phyloP scores from a whole-genome alignment of 2,113 vertebrate species.

The Clarias gariepinus region DNA sequence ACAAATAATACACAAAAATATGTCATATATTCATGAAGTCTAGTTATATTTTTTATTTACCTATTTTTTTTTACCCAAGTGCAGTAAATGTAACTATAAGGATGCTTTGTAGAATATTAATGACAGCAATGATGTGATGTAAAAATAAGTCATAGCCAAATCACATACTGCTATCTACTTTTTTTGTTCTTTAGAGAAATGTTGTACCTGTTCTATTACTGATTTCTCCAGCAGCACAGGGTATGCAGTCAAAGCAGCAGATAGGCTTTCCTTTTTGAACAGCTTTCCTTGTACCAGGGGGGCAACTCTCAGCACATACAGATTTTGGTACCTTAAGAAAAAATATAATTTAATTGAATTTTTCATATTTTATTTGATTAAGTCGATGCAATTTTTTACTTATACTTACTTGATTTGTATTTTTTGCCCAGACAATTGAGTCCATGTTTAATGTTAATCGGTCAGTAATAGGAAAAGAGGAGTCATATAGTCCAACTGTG shows the following conservation, averaged over 20 bases:
- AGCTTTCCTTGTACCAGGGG: constrained; percentile 11
- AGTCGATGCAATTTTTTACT: background rate
- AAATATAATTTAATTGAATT: background rate
- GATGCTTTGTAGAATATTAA: background rate
- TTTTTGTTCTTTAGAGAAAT: background rate
- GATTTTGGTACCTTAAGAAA: background rate
- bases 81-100: background rate
- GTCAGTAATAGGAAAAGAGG: constrained; percentile 49
- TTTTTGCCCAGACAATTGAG: constrained; percentile 5
- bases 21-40: background rate
- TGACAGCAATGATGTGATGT: background rate
- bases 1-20: background rate
- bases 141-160: background rate
- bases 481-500: constrained; percentile 26
- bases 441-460: constrained; percentile 16
- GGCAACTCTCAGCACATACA: background rate
- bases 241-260: constrained; percentile 21
- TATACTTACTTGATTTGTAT: background rate
- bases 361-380: background rate
- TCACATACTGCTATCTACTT: too few species aligned
- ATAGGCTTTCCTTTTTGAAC: constrained; percentile 10
- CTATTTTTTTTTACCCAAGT: background rate
- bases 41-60: background rate
- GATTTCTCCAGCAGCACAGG: constrained; percentile 9
- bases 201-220: background rate